Conservation (phyloP, 2,797 vertebrate genomes). For the Sternotherus odoratus region DNA sequence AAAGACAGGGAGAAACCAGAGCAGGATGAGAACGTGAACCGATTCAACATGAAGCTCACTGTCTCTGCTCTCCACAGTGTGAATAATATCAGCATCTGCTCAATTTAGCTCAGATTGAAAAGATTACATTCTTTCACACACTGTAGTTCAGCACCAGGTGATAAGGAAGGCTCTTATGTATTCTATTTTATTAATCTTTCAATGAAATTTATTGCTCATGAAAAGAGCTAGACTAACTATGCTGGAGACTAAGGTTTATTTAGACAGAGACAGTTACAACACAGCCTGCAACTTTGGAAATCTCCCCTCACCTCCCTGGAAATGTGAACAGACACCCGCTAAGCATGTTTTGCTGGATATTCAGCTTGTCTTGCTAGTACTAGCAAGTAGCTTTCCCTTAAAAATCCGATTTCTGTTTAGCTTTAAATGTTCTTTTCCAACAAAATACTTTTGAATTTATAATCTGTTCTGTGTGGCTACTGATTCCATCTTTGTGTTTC, state of each 20-base stretch:
- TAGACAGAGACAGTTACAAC: too few species aligned
- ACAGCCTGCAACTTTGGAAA: not conserved
- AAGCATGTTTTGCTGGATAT: not conserved
- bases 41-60: not conserved
- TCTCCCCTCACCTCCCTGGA: not conserved
- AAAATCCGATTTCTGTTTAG: not conserved
- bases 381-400: not conserved
- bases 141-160: not conserved
- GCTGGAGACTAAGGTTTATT: not conserved
- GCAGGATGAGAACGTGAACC: not conserved
- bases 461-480: not conserved
- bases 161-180: not conserved
- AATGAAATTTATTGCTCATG: not conserved
- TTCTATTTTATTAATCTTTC: not conserved
- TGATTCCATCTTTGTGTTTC: not conserved
- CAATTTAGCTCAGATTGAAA: not conserved
- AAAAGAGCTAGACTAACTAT: not conserved
- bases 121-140: not conserved
- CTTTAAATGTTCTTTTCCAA: not conserved
- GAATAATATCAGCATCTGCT: not conserved
- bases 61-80: not conserved
- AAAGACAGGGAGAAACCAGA: not conserved
- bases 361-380: not conserved
- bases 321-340: accelerated
- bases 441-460: not conserved